Evolutionary conservation across 2,888 invertebrate species (phyloP).

Genomic region (Drosophila peninsularis): DNA sequence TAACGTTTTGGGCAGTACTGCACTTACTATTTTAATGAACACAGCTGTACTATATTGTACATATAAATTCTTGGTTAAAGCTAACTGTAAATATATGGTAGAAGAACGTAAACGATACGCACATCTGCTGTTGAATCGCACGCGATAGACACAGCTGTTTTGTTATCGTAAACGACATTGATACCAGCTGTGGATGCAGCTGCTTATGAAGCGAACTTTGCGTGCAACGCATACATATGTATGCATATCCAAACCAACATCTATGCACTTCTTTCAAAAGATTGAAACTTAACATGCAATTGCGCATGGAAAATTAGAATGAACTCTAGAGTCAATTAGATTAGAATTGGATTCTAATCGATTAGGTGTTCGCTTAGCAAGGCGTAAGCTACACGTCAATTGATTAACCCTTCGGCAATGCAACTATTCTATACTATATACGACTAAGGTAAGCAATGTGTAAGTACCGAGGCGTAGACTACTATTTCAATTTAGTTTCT

Average conservation of each 20-base stretch:
- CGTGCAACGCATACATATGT: background rate
- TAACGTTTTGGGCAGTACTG: too few relatives aligned
- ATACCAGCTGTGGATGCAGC: constrained; percentile 20
- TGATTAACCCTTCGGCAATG: constrained; percentile 1
- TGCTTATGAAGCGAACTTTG: background rate
- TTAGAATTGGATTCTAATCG: constrained; percentile 27
- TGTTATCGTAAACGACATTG: constrained; percentile 9
- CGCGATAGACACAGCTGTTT: constrained; percentile 22
- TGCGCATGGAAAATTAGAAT: constrained; percentile 45
- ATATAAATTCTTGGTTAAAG: background rate
- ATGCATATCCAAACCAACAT: background rate
- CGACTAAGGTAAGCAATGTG: background rate
- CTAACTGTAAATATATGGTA: background rate
- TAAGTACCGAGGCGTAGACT: too few relatives aligned
- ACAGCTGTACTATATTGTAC: background rate
- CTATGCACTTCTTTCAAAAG: background rate
- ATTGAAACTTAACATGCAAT: constrained; percentile 10
- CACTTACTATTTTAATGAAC: background rate
- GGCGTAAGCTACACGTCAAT: constrained; percentile 12
- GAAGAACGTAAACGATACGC: constrained; percentile 23
- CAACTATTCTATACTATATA: background rate
- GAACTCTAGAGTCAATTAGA: constrained; percentile 21
- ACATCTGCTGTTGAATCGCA: constrained; percentile 19
- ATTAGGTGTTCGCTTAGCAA: constrained; percentile 6
- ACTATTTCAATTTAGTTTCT: background rate